phyloP scores from a whole-genome alignment of 2,113 vertebrate species.

The Psittacus erithacus region DNA sequence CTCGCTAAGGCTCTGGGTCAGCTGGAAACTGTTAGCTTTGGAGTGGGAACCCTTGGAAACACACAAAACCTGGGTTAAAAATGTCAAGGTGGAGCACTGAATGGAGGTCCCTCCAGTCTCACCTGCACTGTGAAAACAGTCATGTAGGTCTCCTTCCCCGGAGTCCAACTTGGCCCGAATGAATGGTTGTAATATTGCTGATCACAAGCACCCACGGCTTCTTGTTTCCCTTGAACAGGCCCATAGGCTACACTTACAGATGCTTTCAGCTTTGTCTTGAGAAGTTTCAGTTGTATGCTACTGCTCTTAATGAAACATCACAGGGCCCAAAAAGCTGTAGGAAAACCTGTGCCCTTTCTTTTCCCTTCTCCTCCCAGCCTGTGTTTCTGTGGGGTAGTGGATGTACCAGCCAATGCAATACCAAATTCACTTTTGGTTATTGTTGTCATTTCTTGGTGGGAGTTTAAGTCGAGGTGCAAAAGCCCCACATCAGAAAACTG shows the following conservation, averaged over 20 bases:
- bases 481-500: not conserved
- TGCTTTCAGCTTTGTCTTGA: not conserved
- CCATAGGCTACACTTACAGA: fast-evolving
- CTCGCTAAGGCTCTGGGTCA: fast-evolving
- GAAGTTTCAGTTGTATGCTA: not conserved
- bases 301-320: not conserved
- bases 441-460: not conserved
- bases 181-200: not conserved
- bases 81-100: not conserved
- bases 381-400: not conserved
- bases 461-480: not conserved
- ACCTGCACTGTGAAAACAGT: not conserved
- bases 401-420: not conserved
- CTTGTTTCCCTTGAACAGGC: fast-evolving
- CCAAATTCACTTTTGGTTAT: not conserved
- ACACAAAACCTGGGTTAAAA: not conserved
- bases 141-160: not conserved
- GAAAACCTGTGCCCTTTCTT: not conserved
- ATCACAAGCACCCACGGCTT: not conserved
- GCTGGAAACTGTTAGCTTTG: not conserved
- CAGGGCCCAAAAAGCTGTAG: fast-evolving
- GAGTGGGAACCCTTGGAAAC: fast-evolving
- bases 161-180: not conserved
- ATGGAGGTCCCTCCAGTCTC: not conserved
- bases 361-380: not conserved